Evolutionary conservation across 2,797 vertebrate genomes (phyloP).

Genomic region (Onychomys arenicola): DNA sequence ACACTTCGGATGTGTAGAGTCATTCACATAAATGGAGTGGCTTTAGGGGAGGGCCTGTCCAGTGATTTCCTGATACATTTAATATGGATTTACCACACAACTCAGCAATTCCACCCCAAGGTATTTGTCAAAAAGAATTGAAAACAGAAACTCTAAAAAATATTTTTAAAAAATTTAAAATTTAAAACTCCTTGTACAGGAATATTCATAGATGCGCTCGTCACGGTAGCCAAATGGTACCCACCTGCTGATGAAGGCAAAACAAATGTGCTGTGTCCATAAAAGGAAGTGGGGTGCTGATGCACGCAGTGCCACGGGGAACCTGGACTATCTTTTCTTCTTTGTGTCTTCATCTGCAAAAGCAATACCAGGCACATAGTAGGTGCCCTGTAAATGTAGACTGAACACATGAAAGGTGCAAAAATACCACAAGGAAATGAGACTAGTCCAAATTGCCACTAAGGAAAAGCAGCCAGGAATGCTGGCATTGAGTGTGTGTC

Average conservation of each 20-base stretch:
- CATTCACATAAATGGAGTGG: neutral
- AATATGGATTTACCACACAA: neutral
- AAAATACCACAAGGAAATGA: neutral
- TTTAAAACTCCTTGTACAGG: neutral
- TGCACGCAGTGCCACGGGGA: fast-evolving
- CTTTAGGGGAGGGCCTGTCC: neutral
- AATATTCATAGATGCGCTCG: neutral
- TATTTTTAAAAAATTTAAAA: neutral
- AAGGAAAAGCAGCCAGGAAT: neutral
- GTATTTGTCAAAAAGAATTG: neutral
- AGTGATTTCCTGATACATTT: neutral
- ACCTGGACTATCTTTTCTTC: neutral
- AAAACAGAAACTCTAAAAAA: neutral
- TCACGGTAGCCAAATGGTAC: neutral
- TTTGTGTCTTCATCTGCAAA: neutral
- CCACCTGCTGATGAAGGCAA: neutral
- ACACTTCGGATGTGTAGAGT: neutral
- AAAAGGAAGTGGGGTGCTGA: fast-evolving
- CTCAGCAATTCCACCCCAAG: too few relatives aligned
- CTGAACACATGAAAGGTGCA: neutral
- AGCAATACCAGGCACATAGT: neutral
- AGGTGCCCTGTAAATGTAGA: neutral
- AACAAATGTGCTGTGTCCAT: neutral
- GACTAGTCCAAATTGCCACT: too few relatives aligned
- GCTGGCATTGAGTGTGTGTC: neutral